Conservation (phyloP, 2,888 invertebrate genomes). For the Keiferia lycopersicella region DNA sequence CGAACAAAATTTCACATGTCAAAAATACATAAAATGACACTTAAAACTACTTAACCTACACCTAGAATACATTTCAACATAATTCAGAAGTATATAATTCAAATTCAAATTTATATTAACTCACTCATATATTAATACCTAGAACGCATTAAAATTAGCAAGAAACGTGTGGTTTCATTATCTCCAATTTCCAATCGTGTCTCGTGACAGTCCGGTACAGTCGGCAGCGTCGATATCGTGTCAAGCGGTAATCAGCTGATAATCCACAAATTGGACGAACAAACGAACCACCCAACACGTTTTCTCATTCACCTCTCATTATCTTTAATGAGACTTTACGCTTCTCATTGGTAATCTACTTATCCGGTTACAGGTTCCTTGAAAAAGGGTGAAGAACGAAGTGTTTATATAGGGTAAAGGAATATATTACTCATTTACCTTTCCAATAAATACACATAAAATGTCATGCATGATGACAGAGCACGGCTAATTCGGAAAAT, state of each 20-base stretch:
- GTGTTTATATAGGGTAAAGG: not conserved
- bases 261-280: not conserved
- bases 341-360: not conserved
- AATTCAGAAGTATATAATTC: too few species aligned
- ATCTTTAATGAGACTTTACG: constrained; percentile 16
- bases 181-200: not conserved
- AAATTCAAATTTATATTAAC: too few species aligned
- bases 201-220: not conserved
- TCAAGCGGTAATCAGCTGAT: constrained; percentile 9
- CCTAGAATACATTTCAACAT: too few species aligned
- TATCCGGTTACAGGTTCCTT: not conserved
- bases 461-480: too few species aligned
- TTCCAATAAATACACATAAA: too few species aligned
- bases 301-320: constrained; percentile 14
- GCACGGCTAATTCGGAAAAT: too few species aligned
- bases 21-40: too few species aligned
- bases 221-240: constrained; percentile 4
- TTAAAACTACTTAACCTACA: too few species aligned
- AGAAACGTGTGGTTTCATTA: not conserved
- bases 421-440: not conserved
- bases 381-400: not conserved
- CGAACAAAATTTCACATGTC: too few species aligned
- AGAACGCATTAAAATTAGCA: too few species aligned
- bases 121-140: too few species aligned
- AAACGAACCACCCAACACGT: constrained; percentile 18